A percentile compares a stretch with the other conserved stretches of the same genome.
phyloP scores from a whole-genome alignment of 2,797 vertebrate genomes.

The Protosalanx chinensis region DNA sequence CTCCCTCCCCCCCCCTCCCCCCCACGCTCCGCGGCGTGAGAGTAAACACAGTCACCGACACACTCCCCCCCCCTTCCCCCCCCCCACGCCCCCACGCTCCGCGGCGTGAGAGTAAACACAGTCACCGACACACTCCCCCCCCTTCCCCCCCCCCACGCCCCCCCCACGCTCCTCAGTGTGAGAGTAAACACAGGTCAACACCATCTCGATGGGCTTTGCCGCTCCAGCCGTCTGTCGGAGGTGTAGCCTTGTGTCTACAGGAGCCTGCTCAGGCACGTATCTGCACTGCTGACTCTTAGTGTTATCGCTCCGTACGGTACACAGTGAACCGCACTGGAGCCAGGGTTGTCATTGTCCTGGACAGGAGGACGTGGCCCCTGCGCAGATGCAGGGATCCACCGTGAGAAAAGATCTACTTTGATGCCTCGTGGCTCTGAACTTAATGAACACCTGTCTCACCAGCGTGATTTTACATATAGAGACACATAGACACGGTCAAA shows the following conservation, averaged over 20 bases:
- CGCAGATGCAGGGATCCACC: neutral
- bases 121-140: no score
- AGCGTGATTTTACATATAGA: neutral
- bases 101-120: no score
- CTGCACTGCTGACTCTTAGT: neutral
- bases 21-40: neutral
- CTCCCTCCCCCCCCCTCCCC: neutral
- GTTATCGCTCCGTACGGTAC: no score
- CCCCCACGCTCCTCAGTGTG: no score
- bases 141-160: no score
- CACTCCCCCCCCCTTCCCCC: no score
- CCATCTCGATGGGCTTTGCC: neutral
- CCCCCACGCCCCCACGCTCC: no score
- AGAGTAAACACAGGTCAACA: neutral
- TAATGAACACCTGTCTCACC: neutral
- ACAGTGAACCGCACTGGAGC: neutral
- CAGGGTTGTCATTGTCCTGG: neutral
- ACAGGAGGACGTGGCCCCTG: neutral
- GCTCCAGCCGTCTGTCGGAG: neutral
- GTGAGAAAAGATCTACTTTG: neutral
- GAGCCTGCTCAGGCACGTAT: slow-evolving; percentile 21
- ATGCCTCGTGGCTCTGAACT: no score
- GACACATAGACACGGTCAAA: no score
- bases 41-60: no score
- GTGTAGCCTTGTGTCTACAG: neutral